Base-by-base conservation (phyloP, 2,888 invertebrate genomes). In the Sinotaia quadrata region DNA sequence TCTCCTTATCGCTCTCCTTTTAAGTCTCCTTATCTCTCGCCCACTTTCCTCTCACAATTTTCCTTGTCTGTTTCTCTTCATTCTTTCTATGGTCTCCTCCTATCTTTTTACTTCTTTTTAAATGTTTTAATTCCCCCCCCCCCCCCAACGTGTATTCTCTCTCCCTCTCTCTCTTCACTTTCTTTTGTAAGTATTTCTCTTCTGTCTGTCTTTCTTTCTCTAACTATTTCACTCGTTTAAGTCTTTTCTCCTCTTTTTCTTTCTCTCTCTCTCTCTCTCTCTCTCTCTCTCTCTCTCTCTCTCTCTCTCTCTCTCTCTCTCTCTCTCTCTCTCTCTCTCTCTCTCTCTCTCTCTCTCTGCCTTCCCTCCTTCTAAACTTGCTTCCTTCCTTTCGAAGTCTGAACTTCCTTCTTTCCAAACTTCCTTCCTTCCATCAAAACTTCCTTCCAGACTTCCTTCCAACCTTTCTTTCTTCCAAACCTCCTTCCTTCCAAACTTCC, bases 31-130 rank as follows among this genome's bases (percentile, higher is more conserved):
- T 58, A 24, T 58, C 12, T 37, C 41, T 58, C 41, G 36, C 12
- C 41, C 58, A 41, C 57, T 57, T 34, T 58, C 41, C n/a, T 41
- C 41, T 41, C 31, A 41, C 58, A 41, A 24, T 58, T 27, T 58
- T 27, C 41, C 58, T 58, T 27, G 3, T 27, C 41, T 34, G 3
- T 34, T 37, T 27, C 21, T 41, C 41, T 36, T 24, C 3, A 2
- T 21, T 27, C 8, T 18, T 34, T 10, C 18, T 24, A 29, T 31
- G 27, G 4, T 8, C 24, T 15, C 54, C 18, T 18, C 15, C 57
- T 34, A 18, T 57, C 5, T 8, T 27, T 54, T 7, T 54, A 4
- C 31, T 15, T 54, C 12, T 24, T 31, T 54, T 7, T 54, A 18
- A 29, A 8, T 54, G 29, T 18, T 5, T 18, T 54, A 31, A 4